Percentiles rank a stretch among this genome's conserved stretches.
These are phyloP conservation scores for Pteria penguin DNA, from an alignment of 2,888 invertebrate species.

Conservation along the genomic window DNA sequence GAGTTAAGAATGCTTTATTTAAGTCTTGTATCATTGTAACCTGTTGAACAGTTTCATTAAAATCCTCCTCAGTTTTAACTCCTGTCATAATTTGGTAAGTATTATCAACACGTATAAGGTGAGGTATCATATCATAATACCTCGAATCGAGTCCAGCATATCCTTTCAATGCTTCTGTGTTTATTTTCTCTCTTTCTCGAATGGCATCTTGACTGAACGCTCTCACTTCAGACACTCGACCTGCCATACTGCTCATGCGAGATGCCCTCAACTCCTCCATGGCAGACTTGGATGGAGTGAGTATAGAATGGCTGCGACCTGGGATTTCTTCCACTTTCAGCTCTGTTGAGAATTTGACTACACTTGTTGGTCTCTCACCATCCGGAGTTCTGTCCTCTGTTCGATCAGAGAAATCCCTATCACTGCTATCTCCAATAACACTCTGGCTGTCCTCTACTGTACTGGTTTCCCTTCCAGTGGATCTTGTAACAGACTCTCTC, in stretches of 20 bases:
- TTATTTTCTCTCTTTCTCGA: constrained; percentile 64
- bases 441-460: constrained; percentile 35
- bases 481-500: constrained; percentile 24
- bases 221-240: constrained; percentile 47
- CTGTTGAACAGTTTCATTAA: constrained; percentile 9
- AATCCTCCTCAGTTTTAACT: neutral
- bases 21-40: constrained; percentile 4
- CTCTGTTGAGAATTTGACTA: constrained; percentile 58
- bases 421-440: constrained; percentile 30
- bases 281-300: constrained; percentile 49
- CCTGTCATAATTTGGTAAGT: constrained; percentile 51
- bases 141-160: constrained; percentile 63
- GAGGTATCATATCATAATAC: constrained; percentile 62
- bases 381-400: constrained; percentile 13
- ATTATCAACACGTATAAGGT: constrained; percentile 64
- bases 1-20: neutral
- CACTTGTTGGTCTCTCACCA: constrained; percentile 54
- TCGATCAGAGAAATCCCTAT: constrained; percentile 1
- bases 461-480: constrained; percentile 37
- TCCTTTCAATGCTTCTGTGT: constrained; percentile 61
- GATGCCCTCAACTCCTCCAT: constrained; percentile 48
- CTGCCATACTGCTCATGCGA: constrained; percentile 45
- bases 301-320: constrained; percentile 45
- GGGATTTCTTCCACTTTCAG: constrained; percentile 57
- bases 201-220: constrained; percentile 65